A percentile compares a stretch with the other conserved stretches of the same genome.
phyloP scores from a whole-genome alignment of 2,888 invertebrate species.

The Morpho helenor region DNA sequence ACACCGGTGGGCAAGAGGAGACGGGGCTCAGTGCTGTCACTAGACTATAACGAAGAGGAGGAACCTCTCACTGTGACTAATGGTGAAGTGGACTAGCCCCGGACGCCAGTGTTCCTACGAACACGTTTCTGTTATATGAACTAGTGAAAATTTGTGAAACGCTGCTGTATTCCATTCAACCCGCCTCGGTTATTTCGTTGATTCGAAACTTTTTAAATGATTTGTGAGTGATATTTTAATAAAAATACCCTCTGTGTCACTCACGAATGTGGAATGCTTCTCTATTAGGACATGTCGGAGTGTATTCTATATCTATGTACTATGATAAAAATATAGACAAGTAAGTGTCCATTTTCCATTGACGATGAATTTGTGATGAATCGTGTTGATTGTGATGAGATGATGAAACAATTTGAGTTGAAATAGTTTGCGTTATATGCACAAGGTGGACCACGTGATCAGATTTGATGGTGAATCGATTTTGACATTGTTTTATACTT shows the following conservation, averaged over 20 bases:
- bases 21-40: conserved; percentile 84
- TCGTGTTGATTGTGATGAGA: conserved; percentile 63
- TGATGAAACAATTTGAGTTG: conserved; percentile 48
- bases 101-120: conserved; percentile 47
- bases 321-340: conserved; percentile 61
- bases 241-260: conserved; percentile 43
- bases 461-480: conserved; percentile 69
- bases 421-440: conserved; percentile 69
- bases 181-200: conserved; percentile 40
- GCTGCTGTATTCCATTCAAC: conserved; percentile 37
- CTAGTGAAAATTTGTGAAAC: conserved; percentile 52
- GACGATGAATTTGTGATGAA: conserved; percentile 66
- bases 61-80: conserved; percentile 85
- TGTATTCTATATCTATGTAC: conserved; percentile 62
- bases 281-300: conserved; percentile 55
- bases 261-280: conserved; percentile 45
- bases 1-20: conserved; percentile 82
- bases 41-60: conserved; percentile 87
- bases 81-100: conserved; percentile 80
- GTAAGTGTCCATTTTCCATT: conserved; percentile 56
- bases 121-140: conserved; percentile 46
- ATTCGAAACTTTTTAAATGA: conserved; percentile 40
- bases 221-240: conserved; percentile 51
- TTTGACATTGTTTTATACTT: conserved; percentile 69
- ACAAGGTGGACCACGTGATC: conserved; percentile 74